Conservation (phyloP, 2,888 invertebrate genomes). For the Hypomecis atomaria region DNA sequence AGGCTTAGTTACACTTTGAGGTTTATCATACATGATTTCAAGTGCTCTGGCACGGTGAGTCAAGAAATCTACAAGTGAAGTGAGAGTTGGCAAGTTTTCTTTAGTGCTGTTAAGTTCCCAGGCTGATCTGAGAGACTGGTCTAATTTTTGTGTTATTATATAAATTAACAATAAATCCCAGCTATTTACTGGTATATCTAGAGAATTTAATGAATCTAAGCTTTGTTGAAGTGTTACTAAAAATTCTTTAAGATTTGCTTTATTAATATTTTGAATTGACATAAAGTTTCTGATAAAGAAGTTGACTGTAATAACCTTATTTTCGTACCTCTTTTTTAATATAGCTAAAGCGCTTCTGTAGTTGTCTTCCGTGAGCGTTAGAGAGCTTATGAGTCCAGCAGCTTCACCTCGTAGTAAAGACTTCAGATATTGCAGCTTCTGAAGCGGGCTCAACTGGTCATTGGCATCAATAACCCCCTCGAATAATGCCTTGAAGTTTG, state of each 20-base stretch:
- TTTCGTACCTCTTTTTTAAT: background rate
- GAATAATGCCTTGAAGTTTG: background rate
- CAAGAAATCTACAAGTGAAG: background rate
- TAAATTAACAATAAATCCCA: slow-evolving; percentile 4
- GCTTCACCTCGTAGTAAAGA: background rate
- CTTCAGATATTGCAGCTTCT: slow-evolving; percentile 1
- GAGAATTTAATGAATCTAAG: background rate
- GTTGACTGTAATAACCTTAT: background rate
- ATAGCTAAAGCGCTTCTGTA: background rate
- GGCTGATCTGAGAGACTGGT: slow-evolving; percentile 5
- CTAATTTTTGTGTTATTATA: background rate
- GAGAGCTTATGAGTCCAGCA: background rate
- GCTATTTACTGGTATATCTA: background rate
- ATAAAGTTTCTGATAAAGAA: background rate
- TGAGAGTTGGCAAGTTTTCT: background rate
- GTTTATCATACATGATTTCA: slow-evolving; percentile 2
- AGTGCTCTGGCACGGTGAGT: slow-evolving; percentile 3
- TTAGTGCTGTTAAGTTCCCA: background rate
- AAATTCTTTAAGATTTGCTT: background rate
- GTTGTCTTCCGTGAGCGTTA: background rate
- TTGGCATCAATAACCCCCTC: slow-evolving; percentile 1
- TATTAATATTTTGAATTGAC: background rate
- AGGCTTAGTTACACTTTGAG: slow-evolving; percentile 4
- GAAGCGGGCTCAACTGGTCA: background rate
- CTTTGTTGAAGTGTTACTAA: slow-evolving; percentile 1